phyloP scores from a whole-genome alignment of 92 coral and sea anemone species.

The Phymanthus crucifer region DNA sequence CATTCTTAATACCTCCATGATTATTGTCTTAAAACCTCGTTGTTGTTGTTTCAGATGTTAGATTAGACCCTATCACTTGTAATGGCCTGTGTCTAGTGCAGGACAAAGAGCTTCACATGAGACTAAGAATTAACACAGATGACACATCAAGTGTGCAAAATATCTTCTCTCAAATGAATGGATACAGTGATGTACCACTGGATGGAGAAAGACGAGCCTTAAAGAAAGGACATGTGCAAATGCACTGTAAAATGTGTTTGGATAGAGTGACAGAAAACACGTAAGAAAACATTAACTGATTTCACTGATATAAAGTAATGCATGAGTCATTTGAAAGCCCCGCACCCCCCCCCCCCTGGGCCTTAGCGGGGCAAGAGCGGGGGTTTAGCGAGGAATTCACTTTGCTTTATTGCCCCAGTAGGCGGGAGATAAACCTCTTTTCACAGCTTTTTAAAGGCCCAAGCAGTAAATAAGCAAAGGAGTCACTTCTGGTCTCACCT shows the following conservation, averaged over 20 bases:
- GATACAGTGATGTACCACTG: conserved; percentile 1
- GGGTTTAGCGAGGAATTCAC: too few relatives aligned
- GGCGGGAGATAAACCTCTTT: too few relatives aligned
- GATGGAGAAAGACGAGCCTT: conserved; percentile 37
- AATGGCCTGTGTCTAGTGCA: conserved; percentile 45
- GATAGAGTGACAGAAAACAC: conserved; percentile 20
- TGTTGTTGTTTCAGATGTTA: conserved; percentile 33
- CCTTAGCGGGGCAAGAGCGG: too few relatives aligned
- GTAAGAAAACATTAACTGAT: background rate
- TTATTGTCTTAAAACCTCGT: background rate
- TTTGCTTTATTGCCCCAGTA: too few relatives aligned
- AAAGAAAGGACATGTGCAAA: conserved; percentile 21
- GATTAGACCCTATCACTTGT: conserved; percentile 41
- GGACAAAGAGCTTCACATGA: conserved; percentile 61
- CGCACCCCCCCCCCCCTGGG: too few relatives aligned
- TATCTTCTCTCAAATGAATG: background rate
- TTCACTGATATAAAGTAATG: too few relatives aligned
- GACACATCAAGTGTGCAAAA: background rate
- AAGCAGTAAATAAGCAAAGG: too few relatives aligned
- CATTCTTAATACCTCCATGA: background rate
- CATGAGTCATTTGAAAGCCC: too few relatives aligned
- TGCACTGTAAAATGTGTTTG: conserved; percentile 60
- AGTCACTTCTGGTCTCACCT: too few relatives aligned
- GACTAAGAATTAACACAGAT: conserved; percentile 37
- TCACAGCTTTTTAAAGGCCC: too few relatives aligned